Percentiles rank a stretch among this genome's conserved stretches.
Evolutionary conservation across 2,797 vertebrate genomes (phyloP).

Genomic region (Emys orbicularis): DNA sequence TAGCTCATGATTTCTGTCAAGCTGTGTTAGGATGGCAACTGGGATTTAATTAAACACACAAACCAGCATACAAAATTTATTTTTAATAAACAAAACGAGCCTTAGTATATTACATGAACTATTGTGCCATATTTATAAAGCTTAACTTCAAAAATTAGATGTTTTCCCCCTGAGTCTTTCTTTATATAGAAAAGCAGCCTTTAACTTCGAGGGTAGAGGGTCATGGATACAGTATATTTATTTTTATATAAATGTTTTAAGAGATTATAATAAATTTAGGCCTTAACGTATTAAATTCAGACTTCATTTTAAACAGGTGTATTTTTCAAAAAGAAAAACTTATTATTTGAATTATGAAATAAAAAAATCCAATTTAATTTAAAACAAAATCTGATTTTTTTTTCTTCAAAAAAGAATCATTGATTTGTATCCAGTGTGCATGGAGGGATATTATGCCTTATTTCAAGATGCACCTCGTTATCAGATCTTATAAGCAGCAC

Average conservation of each 20-base stretch:
- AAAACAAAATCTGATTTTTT: not conserved
- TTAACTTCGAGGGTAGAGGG: not conserved
- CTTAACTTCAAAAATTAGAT: not conserved
- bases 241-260: not conserved
- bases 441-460: not conserved
- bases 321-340: not conserved
- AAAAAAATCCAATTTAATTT: not conserved
- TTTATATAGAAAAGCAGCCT: not conserved
- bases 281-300: not conserved
- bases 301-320: not conserved
- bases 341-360: not conserved
- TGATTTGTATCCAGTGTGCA: not conserved
- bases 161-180: not conserved
- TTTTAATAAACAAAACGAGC: not conserved
- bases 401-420: not conserved
- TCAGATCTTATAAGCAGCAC: not conserved
- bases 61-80: not conserved
- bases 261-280: not conserved
- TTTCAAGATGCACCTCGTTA: not conserved
- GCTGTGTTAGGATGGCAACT: not conserved
- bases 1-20: not conserved
- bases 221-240: not conserved
- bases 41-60: not conserved
- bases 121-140: not conserved
- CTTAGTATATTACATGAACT: not conserved